Evolutionary conservation across 2,113 vertebrate species (phyloP).

Genomic region (Pandion haliaetus): DNA sequence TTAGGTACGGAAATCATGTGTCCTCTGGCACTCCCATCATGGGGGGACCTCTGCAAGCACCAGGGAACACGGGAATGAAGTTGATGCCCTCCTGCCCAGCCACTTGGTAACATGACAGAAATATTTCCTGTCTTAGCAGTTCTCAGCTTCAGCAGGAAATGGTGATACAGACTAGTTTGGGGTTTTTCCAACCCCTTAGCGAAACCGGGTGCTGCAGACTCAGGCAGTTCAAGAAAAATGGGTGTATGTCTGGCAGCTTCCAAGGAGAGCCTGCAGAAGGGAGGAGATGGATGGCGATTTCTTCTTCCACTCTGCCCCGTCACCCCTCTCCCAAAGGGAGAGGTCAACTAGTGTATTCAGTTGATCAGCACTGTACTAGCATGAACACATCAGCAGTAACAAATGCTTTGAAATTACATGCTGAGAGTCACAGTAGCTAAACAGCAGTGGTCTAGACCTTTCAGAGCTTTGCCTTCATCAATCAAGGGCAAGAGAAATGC

Average conservation of each 20-base stretch:
- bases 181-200: neutral
- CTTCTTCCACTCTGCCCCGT: neutral
- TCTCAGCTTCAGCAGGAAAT: neutral
- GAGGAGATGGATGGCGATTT: fast-evolving
- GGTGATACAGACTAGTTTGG: neutral
- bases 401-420: neutral
- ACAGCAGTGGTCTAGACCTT: neutral
- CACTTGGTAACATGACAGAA: neutral
- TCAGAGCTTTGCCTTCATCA: neutral
- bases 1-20: neutral
- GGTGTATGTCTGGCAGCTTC: neutral
- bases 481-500: neutral
- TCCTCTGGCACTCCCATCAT: neutral
- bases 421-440: neutral
- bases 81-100: neutral
- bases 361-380: neutral
- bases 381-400: neutral
- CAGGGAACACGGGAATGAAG: neutral
- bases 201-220: neutral
- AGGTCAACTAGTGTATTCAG: neutral
- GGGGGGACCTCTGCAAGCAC: neutral
- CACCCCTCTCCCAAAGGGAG: neutral
- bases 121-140: neutral
- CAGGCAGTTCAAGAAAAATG: neutral
- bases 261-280: neutral